Conservation (phyloP, 2,888 invertebrate species). For the Melieria omissa region DNA sequence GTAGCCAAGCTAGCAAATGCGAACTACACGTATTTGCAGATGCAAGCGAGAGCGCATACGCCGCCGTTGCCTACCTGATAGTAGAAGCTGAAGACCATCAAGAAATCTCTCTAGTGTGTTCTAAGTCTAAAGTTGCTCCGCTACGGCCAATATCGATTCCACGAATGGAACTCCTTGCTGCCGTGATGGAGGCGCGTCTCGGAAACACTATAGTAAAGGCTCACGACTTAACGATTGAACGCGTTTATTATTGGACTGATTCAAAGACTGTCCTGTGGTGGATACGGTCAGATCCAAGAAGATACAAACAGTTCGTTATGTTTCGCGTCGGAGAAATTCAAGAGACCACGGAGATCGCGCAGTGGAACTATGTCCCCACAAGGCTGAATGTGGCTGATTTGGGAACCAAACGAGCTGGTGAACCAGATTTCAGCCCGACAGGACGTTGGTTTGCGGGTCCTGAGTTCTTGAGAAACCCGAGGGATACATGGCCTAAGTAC, state of each 20-base stretch:
- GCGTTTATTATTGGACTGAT: conserved; percentile 48
- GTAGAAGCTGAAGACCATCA: too few species aligned
- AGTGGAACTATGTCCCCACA: conserved; percentile 24
- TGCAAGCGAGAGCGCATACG: too few species aligned
- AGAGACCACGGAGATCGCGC: conserved; percentile 5
- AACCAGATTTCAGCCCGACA: not conserved
- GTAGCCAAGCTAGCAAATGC: too few species aligned
- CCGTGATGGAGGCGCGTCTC: conserved; percentile 44
- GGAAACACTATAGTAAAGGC: conserved; percentile 34
- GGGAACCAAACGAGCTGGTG: conserved; percentile 37
- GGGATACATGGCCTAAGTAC: conserved; percentile 2
- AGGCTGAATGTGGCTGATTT: conserved; percentile 42
- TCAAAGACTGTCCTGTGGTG: conserved; percentile 48
- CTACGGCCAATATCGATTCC: conserved; percentile 45
- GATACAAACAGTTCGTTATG: conserved; percentile 40
- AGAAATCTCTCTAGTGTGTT: conserved; percentile 39
- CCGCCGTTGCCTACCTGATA: too few species aligned
- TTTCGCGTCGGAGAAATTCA: conserved; percentile 13
- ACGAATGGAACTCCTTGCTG: conserved; percentile 46
- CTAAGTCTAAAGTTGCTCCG: conserved; percentile 48
- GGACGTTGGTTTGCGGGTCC: conserved; percentile 39
- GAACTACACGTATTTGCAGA: too few species aligned
- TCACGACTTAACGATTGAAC: conserved; percentile 37
- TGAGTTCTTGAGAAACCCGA: conserved; percentile 29
- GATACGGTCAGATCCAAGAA: conserved; percentile 45